Evolutionary conservation across 2,888 invertebrate genomes (phyloP), one percentile per base, ranked within the genome.

Genomic region (Terebella lapidaria): DNA sequence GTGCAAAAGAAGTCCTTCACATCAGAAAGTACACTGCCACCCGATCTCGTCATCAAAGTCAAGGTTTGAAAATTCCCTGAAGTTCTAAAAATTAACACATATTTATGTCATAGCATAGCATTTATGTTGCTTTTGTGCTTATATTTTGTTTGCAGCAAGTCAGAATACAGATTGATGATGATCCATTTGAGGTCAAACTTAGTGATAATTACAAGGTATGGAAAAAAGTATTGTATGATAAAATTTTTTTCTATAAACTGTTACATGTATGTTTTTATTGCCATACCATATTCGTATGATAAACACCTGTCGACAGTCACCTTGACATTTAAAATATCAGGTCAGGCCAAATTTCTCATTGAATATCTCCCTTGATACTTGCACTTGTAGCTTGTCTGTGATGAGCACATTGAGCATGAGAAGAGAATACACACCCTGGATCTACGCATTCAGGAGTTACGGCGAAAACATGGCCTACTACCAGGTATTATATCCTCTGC

Each of bases 131-230:
- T n/a, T n/a, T n/a, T n/a, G n/a, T n/a, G n/a, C n/a, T n/a, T n/a
- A n/a, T n/a, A n/a, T n/a, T 35, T 35, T 35, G n/a, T 35, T 65
- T 66, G 1, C 67, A 93, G 82, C 90, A 91, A 73, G 89, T 94
- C 73, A 79, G 90, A 1, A 87, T 99, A 70, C 94, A 96, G 83
- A 88, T 99, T 82, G 90, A 90, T 67, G 99, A 99, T 76, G 97
- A 99, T 85, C 96, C 96, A 0, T 97, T 99, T 76, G 99, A 99
- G 83, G 94, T 96, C 2, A 92, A 92, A 74, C 83, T 99, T 4
- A 86, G 95, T 0, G 94, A 96, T 72, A 97, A 96, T 79, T 96
- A 93, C 78, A 95, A 95, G 69, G 77, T 80, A 59, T 47, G 60
- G n/a, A n/a, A n/a, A n/a, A n/a, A n/a, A n/a, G n/a, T n/a, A n/a